phyloP scores from a whole-genome alignment of 2,888 invertebrate genomes.

The Cosmorhoe ocellata region DNA sequence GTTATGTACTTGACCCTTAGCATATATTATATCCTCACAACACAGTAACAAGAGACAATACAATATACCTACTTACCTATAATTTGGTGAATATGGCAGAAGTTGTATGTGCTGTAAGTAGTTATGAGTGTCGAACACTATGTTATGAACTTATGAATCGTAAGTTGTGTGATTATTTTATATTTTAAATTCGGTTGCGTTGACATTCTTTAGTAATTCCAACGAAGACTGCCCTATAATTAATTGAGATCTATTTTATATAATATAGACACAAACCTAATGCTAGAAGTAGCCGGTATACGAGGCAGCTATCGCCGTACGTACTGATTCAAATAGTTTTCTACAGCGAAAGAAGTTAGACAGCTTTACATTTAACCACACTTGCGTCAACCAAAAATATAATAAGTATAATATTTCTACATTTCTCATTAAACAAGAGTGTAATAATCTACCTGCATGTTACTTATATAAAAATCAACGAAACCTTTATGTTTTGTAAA shows the following conservation, averaged over 20 bases:
- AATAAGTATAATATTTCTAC: no score
- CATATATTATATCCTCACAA: slow-evolving; percentile 55
- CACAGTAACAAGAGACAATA: slow-evolving; percentile 79
- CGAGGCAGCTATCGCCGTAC: slow-evolving; percentile 1
- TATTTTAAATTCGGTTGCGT: slow-evolving; percentile 70
- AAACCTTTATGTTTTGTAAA: slow-evolving; percentile 33
- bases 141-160: slow-evolving; percentile 52
- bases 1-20: slow-evolving; percentile 33
- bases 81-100: slow-evolving; percentile 80
- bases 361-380: no score
- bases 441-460: slow-evolving; percentile 3
- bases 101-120: slow-evolving; percentile 63
- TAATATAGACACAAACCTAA: slow-evolving; percentile 76
- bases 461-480: slow-evolving; percentile 25
- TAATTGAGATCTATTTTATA: slow-evolving; percentile 81
- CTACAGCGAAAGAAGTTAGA: slow-evolving; percentile 13
- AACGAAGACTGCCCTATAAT: slow-evolving; percentile 82
- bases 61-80: slow-evolving; percentile 70
- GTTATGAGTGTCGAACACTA: slow-evolving; percentile 60
- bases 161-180: slow-evolving; percentile 63
- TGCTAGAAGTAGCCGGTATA: slow-evolving; percentile 49
- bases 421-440: slow-evolving; percentile 1
- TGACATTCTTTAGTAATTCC: slow-evolving; percentile 77
- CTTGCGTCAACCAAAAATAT: no score
- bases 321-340: slow-evolving; percentile 11